Evolutionary conservation across 2,888 invertebrate genomes (phyloP), one percentile per base, ranked within the genome.

Genomic region (Mystacides longicornis): DNA sequence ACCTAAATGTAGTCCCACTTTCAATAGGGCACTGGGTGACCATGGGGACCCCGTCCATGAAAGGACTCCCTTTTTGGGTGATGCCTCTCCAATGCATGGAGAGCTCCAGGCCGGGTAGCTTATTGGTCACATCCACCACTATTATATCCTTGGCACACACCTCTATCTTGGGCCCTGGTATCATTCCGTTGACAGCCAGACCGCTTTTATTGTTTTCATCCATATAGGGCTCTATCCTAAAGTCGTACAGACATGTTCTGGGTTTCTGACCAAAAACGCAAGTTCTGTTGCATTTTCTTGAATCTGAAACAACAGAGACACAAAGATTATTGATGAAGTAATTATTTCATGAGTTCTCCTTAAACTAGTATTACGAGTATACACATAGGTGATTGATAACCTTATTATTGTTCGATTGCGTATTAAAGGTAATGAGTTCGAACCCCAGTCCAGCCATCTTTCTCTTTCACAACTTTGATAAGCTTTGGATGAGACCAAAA

Each of bases 21-120:
- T 76, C 70, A 61, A 88, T 84, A 0, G 87, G 86, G 63, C 87
- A 88, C 65, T 88, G 88, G 0, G 87, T 86, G n/a, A 88, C 74
- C 78, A 86, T 80, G 0, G 87, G 85, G 2, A 83, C 84, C 1
- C 88, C 88, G 63, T 89, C 88, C 86, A 87, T 87, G 64, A 78
- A 83, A 0, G 86, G 86, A 2, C 85, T 80, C 23, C 79, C 79
- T 64, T 76, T 70, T 68, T 82, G 81, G 23, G 73, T 71, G 3
- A 77, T 55, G 0, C 90, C 91, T 65, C 89, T 84, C 89, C 89
- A 91, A 67, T 91, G 90, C 9, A 91, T 73, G 5, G 85, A 77
- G 1, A 85, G 69, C 50, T 83, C 83, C 31, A 52, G 45, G 18
- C 56, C 52, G 7, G 53, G 54, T 1, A 53, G 54, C 63, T 79